Base-by-base conservation (phyloP, 2,113 vertebrate genomes). In the Penelope pileata region DNA sequence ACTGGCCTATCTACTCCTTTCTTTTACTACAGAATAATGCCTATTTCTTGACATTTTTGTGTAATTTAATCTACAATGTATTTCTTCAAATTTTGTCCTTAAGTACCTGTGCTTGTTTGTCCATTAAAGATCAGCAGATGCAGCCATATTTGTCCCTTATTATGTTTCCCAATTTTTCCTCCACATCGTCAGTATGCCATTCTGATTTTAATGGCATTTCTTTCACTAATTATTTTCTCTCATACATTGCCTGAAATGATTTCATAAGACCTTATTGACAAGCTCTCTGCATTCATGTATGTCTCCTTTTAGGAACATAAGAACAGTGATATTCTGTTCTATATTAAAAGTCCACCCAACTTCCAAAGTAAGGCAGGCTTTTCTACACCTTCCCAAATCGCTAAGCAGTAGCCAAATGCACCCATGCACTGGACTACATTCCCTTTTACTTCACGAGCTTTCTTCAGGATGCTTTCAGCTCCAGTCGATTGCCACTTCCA, bases 361-460 rank as follows among this genome's bases (percentile, higher is more conserved):
- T 82, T 83, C 21, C 16, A 32, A 38, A 59, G 15, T 43, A 72
- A n/a, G 34, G 6, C 30, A 68, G 10, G 5, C 23, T 62, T 74
- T 81, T 69, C 75, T 47, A 63, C 21, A 63, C 21, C 4, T 83
- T 88, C 30, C 21, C 17, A 23, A 32, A 5, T 14, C n/a, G 29
- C 59, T 76, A 38, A n/a, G 9, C 36, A n/a, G 23, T 24, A 51
- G 7, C 15, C 14, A 72, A 42, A 76, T 0, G 4, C 34, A n/a
- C 10, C 58, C 8, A 6, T 18, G 23, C 2, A 2, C 23, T 5
- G 2, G 8, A 40, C 30, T 24, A 47, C 30, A 21, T 68, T 10
- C 54, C 50, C 22, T 64, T 26, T 6, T 53, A 36, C 16, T 53
- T 30, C 1, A 1, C 0, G 2, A 68, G 6, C 6, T 63, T 53